A percentile compares a stretch with the other conserved stretches of the same genome.
phyloP scores from a whole-genome alignment of 2,113 vertebrate species.

The Melanocharis versteri region DNA sequence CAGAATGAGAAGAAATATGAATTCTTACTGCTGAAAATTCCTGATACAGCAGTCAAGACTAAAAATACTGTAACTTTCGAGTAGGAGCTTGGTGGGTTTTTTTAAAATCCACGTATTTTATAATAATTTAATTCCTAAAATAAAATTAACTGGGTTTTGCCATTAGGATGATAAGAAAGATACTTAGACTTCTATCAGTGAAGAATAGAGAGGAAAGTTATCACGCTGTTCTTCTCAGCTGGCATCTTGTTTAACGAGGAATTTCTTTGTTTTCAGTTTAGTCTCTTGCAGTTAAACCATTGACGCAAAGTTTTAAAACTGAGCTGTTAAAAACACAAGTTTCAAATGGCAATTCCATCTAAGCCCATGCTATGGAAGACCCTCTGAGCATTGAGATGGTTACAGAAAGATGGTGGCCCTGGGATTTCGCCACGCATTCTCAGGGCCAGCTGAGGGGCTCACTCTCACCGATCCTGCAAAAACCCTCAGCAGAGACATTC shows the following conservation, averaged over 20 bases:
- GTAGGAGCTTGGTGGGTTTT: not conserved
- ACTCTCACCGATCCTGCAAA: not conserved
- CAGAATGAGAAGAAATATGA: conserved; percentile 57
- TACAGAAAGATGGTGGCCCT: not conserved
- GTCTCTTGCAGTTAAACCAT: not conserved
- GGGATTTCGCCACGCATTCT: not conserved
- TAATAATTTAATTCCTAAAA: conserved; percentile 6
- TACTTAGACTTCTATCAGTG: not conserved
- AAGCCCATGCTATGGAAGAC: not conserved
- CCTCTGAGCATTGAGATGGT: not conserved
- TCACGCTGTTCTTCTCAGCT: not conserved
- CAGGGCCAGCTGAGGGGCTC: not conserved
- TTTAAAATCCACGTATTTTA: not conserved
- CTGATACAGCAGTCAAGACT: conserved; percentile 46
- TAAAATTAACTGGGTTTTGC: not conserved
- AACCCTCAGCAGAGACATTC: not conserved
- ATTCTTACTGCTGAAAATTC: conserved; percentile 49
- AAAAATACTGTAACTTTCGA: conserved; percentile 4
- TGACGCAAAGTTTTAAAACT: not conserved
- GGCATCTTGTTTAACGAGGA: not conserved
- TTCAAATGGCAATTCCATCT: not conserved
- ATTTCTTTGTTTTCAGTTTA: not conserved
- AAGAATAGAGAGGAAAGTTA: not conserved
- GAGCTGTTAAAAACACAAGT: rapidly evolving
- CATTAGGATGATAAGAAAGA: not conserved